Conservation (phyloP, 2,888 invertebrate species). For the Latrodectus elegans region DNA sequence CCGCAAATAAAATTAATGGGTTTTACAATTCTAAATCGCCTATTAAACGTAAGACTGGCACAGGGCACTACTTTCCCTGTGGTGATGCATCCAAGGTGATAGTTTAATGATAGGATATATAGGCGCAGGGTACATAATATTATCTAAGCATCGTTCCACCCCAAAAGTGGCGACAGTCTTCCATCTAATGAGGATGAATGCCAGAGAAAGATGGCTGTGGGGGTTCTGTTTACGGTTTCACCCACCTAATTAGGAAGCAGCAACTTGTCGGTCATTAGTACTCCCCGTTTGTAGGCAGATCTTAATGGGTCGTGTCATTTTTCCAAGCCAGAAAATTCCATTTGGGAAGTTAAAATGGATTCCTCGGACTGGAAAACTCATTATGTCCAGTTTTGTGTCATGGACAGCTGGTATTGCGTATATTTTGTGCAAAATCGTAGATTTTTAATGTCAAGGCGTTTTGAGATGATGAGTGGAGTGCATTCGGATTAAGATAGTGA, state of each 20-base stretch:
- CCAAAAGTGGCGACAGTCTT: constrained; percentile 28
- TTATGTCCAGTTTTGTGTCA: background rate
- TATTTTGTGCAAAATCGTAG: too few species aligned
- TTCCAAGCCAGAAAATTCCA: constrained; percentile 23
- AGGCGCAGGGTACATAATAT: constrained; percentile 37
- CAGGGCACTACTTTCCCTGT: constrained; percentile 10
- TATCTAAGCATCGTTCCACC: constrained; percentile 11
- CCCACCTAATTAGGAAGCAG: constrained; percentile 27
- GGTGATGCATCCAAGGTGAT: background rate
- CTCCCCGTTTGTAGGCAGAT: constrained; percentile 20
- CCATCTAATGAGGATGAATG: constrained; percentile 54
- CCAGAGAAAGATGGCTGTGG: background rate
- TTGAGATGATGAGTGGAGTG: too few species aligned
- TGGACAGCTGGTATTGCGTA: background rate
- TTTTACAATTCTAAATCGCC: constrained; percentile 26
- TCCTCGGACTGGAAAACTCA: background rate
- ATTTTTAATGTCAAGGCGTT: too few species aligned
- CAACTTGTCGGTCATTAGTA: constrained; percentile 15
- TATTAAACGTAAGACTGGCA: constrained; percentile 17
- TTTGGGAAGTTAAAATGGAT: constrained; percentile 7
- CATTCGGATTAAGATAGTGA: too few species aligned
- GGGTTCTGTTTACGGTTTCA: constrained; percentile 47
- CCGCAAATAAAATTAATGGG: constrained; percentile 32
- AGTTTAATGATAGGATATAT: constrained; percentile 22
- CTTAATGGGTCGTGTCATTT: constrained; percentile 33